A percentile compares a stretch with the other conserved stretches of the same genome.
Conservation (phyloP, 2,797 vertebrate species). For the Toxotes lorentzi region DNA sequence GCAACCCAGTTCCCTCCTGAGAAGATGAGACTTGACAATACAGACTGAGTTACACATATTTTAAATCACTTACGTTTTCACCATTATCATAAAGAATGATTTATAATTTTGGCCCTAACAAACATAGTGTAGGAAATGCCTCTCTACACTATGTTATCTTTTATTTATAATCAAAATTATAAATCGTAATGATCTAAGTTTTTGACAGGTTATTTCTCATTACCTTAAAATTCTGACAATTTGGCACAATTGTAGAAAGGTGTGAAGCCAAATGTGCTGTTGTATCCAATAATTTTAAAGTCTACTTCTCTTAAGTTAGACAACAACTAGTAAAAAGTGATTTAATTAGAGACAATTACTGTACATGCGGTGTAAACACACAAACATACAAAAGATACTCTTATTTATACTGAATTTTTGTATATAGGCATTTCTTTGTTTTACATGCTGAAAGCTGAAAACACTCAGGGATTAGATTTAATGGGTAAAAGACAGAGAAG, state of each 20-base stretch:
- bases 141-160: too few relatives aligned
- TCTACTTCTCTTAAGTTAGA: background rate
- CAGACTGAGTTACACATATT: background rate
- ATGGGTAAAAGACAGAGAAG: background rate
- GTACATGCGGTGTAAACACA: background rate
- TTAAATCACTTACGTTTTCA: background rate
- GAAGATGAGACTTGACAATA: background rate
- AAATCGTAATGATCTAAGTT: too few relatives aligned
- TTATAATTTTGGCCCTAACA: too few relatives aligned
- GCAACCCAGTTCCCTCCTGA: slow-evolving; percentile 47
- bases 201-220: too few relatives aligned
- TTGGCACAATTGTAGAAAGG: too few relatives aligned
- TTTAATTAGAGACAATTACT: background rate
- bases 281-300: background rate
- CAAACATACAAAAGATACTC: background rate
- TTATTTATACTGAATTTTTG: background rate
- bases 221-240: too few relatives aligned
- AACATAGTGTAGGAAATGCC: too few relatives aligned
- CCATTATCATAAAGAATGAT: too few relatives aligned
- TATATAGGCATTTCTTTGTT: background rate
- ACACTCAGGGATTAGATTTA: background rate
- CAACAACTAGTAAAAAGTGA: background rate
- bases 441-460: background rate
- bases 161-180: too few relatives aligned
- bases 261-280: background rate